Base-by-base conservation (phyloP, 2,113 vertebrate genomes). In the Elephantulus edwardii region DNA sequence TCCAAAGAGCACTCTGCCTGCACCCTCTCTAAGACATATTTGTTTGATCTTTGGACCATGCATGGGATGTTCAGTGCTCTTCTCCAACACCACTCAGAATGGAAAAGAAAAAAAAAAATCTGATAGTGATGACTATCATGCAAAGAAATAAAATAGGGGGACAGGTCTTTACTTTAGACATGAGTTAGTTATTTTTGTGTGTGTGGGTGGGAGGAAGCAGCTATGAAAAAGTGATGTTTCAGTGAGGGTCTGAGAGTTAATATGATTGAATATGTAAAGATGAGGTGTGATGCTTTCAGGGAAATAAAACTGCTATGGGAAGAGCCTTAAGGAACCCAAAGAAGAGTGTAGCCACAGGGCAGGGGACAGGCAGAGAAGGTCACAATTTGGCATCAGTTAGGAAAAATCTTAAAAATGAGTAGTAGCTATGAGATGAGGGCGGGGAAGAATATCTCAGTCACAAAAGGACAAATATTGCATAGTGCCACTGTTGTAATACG, bases 51-150 rank as follows among this genome's bases (percentile, higher is more conserved):
- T n/a, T n/a, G n/a, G n/a, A n/a, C n/a, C n/a, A n/a, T n/a, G n/a
- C n/a, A n/a, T n/a, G n/a, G n/a, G n/a, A n/a, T n/a, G n/a, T 16
- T 16, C 48, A 50, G 16, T 50, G 16, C 16, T 50, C 48, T 50
- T 16, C 48, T 50, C 48, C 48, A 50, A 50, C 48, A 50, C 48
- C 48, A 50, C 16, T n/a, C n/a, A n/a, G n/a, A 16, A 20, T 35
- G 81, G 85, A 74, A 22, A 92, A 83, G 54, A 81, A 85, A 91
- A 82, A 46, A 2, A 91, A 82, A 46, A 2, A 60, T 20, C 35
- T 33, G 11, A 42, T 14, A 52, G 0, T 40, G 58, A 54, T 60
- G 71, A 1, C 66, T 20, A 30, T 6, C 30, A 40, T 30, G 16
- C 35, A 88, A 83, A 52, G 42, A 78, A 38, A 38, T 83, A 52